Evolutionary conservation across 2,797 vertebrate species (phyloP), one percentile per base, ranked within the genome.

Genomic region (Dromococcyx pavoninus): DNA sequence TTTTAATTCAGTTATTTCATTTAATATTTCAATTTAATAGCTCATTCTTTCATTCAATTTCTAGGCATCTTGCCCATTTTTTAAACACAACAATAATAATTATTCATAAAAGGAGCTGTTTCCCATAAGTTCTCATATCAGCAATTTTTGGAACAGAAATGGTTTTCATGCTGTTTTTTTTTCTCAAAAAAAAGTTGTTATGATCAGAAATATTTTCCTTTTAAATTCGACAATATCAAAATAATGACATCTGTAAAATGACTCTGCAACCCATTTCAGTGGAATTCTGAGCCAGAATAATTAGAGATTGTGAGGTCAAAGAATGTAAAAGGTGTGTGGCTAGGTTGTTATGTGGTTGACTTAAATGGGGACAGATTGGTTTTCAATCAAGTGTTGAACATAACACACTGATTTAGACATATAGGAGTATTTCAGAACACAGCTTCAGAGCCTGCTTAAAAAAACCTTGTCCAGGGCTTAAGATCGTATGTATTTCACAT

Each of bases 11-110:
- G 94, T 97, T 97, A 96, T 97, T 96, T 96, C 86, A 95, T 97
- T 97, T 97, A 97, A 97, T 97, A 97, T 97, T 97, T 97, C 96
- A 97, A 97, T 97, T 97, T 97, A 97, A 97, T 97, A 96, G 88
- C 70, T 96, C 80, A 78, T 96, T 96, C 96, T 96, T 97, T 97
- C 94, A 97, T 91, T 96, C 92, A 85, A 61, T 96, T 97, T 97
- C 96, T 96, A 97, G 97, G 96, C 96, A 97, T 91, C 76, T 84
- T 97, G 95, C 97, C 97, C 94, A 96, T 94, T 96, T 96, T 94
- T 96, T 91, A 97, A 92, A 92, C 89, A 95, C 94, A 97, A 95
- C 80, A 95, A 96, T 95, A 95, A 95, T 97, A 79, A 97, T 97
- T 96, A 97, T 96, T 97, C 95, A 97, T 96, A 96, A 96, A 96